Conservation (phyloP, 2,113 vertebrate species). For the Thamnophis sirtalis region DNA sequence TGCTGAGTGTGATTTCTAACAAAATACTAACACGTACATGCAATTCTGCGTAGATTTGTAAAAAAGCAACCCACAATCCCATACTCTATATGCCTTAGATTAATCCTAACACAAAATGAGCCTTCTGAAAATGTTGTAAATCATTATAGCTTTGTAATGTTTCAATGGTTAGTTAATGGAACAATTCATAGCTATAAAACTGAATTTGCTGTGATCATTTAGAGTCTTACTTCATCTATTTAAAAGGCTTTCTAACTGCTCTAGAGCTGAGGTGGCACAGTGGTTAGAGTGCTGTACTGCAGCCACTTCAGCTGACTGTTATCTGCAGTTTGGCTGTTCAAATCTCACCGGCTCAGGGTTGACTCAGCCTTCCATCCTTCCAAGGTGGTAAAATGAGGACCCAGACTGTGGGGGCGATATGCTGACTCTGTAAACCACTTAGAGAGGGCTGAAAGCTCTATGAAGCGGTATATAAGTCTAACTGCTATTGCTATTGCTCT, state of each 20-base stretch:
- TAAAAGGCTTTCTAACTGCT: not conserved
- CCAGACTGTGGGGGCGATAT: too few species aligned
- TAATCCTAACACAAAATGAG: not conserved
- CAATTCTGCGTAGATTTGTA: not conserved
- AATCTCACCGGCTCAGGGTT: too few species aligned
- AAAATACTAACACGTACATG: constrained; percentile 6
- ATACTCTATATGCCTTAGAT: not conserved
- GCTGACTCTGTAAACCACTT: too few species aligned
- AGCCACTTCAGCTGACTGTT: too few species aligned
- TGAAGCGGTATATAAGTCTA: too few species aligned
- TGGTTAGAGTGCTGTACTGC: too few species aligned
- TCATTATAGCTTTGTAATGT: not conserved
- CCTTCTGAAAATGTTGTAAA: not conserved
- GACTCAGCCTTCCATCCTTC: too few species aligned
- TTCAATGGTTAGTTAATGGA: not conserved
- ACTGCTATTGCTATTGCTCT: too few species aligned
- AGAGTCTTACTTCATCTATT: not conserved
- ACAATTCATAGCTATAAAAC: not conserved
- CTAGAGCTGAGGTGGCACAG: too few species aligned
- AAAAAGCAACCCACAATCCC: not conserved
- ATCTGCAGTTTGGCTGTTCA: too few species aligned
- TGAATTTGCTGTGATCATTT: not conserved
- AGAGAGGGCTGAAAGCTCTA: too few species aligned
- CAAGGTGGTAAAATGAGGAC: too few species aligned
- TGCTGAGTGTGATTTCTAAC: constrained; percentile 14